These are phyloP conservation scores for Stercorarius parasiticus DNA, from an alignment of 2,113 vertebrate genomes.

Conservation along the genomic window DNA sequence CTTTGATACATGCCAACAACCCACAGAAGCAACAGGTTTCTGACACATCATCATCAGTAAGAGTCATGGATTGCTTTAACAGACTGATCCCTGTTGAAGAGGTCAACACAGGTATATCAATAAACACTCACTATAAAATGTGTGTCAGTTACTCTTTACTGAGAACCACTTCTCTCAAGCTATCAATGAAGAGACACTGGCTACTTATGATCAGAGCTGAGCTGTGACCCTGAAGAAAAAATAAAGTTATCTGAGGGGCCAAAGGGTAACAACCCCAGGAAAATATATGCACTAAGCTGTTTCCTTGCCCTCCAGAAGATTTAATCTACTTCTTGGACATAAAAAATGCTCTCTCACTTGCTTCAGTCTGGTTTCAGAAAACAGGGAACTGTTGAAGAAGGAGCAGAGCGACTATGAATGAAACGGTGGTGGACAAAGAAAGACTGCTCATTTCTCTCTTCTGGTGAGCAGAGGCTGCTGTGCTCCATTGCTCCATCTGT, in stretches of 20 bases:
- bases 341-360: neutral
- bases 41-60: neutral
- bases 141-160: neutral
- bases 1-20: neutral
- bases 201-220: neutral
- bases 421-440: neutral
- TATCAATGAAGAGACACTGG: neutral
- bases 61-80: neutral
- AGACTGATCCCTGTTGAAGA: neutral
- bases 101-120: neutral
- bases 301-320: neutral
- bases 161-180: neutral
- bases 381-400: neutral
- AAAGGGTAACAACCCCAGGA: neutral
- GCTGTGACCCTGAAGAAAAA: neutral
- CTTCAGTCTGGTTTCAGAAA: neutral
- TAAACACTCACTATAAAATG: neutral
- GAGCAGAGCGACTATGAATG: neutral
- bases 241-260: neutral
- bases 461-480: neutral
- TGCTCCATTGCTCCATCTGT: constrained; percentile 32
- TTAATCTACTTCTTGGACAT: neutral
- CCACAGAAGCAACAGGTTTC: neutral
- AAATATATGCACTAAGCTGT: neutral
- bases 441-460: neutral